Percentiles rank a stretch among this genome's conserved stretches.
Evolutionary conservation across 2,888 invertebrate genomes (phyloP).

Genomic region (Agonopterix heracliana): DNA sequence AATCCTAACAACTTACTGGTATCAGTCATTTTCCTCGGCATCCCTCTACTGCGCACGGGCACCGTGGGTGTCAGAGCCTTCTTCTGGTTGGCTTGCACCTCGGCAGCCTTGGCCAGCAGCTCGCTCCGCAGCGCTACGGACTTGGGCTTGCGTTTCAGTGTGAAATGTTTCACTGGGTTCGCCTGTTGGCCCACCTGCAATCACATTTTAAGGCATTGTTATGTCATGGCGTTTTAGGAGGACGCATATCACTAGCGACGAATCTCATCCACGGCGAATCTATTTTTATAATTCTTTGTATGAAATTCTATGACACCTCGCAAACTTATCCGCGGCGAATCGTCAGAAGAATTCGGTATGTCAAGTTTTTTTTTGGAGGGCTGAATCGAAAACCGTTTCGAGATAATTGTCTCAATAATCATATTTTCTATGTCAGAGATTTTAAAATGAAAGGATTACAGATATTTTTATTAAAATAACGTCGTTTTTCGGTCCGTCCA

Average conservation of each 20-base stretch:
- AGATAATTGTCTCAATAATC: no score
- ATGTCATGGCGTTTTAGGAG: no score
- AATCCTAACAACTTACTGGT: conserved; percentile 87
- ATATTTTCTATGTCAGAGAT: no score
- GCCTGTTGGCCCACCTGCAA: conserved; percentile 86
- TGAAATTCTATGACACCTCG: no score
- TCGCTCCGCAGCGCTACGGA: conserved; percentile 93
- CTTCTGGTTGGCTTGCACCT: conserved; percentile 92
- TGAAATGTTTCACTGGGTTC: conserved; percentile 92
- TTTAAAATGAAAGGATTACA: no score
- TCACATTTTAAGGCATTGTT: background rate
- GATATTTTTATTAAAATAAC: no score
- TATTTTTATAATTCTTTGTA: no score
- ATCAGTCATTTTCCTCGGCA: conserved; percentile 98
- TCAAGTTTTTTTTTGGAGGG: no score
- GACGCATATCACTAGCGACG: background rate
- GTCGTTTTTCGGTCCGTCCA: no score
- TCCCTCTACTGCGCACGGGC: conserved; percentile 85
- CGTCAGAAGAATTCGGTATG: no score
- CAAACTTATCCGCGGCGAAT: no score
- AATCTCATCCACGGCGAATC: background rate
- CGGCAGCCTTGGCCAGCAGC: conserved; percentile 91
- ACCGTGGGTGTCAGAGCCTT: conserved; percentile 92
- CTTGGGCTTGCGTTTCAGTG: conserved; percentile 94
- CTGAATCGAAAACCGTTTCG: no score